A percentile compares a stretch with the other conserved stretches of the same genome.
These are phyloP conservation scores for Ornithorhynchus anatinus DNA, from an alignment of 2,113 vertebrate species.

Conservation along the genomic window DNA sequence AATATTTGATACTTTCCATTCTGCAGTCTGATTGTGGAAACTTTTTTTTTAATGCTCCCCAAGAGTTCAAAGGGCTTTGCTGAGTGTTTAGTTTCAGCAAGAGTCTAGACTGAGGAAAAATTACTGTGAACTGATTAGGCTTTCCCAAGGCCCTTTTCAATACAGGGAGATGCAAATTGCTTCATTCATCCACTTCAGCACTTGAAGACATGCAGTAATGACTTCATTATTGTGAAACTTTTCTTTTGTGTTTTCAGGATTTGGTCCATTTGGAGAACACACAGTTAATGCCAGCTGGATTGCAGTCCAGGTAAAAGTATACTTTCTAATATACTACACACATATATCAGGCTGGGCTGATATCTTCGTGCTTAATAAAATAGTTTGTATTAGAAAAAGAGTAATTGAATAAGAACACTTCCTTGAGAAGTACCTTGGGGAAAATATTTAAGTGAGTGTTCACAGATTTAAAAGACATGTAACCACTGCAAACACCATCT, in stretches of 20 bases:
- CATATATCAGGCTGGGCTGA: neutral
- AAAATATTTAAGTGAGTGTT: neutral
- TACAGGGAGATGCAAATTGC: rapidly evolving
- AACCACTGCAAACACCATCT: rapidly evolving
- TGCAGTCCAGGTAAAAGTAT: slow-evolving; percentile 75
- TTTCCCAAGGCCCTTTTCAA: rapidly evolving
- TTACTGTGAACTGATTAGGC: neutral
- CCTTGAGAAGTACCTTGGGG: too few species aligned
- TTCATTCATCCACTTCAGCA: rapidly evolving
- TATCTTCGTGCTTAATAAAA: neutral
- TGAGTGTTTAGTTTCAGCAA: neutral
- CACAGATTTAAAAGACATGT: neutral
- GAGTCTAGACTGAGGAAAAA: neutral
- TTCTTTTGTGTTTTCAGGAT: slow-evolving; percentile 66
- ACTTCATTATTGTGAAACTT: neutral
- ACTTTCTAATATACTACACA: rapidly evolving
- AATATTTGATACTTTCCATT: neutral
- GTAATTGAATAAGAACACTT: neutral
- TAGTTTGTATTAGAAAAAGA: neutral
- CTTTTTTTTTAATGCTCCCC: rapidly evolving
- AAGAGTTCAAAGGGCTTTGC: neutral
- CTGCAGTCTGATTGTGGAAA: rapidly evolving
- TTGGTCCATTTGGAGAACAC: slow-evolving; percentile 80
- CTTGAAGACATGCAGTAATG: neutral
- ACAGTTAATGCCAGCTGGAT: slow-evolving; percentile 81